Base-by-base conservation (phyloP, 2,113 vertebrate genomes). In the Pheucticus melanocephalus region DNA sequence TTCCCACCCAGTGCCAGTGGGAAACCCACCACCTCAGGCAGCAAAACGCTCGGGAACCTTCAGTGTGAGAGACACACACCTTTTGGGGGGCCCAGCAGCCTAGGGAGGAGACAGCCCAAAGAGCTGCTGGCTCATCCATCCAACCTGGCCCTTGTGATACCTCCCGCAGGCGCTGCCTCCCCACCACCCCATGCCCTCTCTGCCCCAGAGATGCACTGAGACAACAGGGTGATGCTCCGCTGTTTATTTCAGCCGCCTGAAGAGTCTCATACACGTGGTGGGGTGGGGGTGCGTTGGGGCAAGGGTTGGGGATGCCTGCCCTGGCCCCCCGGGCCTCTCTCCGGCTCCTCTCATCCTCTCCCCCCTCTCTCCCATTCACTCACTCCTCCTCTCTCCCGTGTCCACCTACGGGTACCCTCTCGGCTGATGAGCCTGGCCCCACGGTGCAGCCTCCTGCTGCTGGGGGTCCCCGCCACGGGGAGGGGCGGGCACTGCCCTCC, bases 391-490 rank as follows among this genome's bases (percentile, higher is more conserved):
- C 97, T 97, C 97, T 92, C 91, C 96, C 91, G 95, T 97, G 92
- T 97, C 96, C 98, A 98, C 98, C 98, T 98, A 94, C 98, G 1
- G 78, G 66, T 97, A 97, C 96, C 94, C 95, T 98, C 97, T 98
- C 39, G 24, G 84, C 78, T 92, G 85, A 59, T 10, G 18, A 95
- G 92, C 93, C 94, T 86, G 94, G 91, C 78, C 94, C 95, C 72
- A 50, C 48, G 48, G 2, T 4, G 68, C 86, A 93, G 97, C 87
- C 37, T 95, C 77, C 94, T 85, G 83, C 91, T 91, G 82, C 92
- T 54, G 73, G 81, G 88, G 84, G 54, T 91, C 76, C 84, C 82
- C 5, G 2, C 20, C 5, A 57, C 45, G 48, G 73, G 42, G 65
- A 50, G 68, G 68, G 65, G 8, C 1, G 33, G 66, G 90, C 51